A percentile compares a stretch with the other conserved stretches of the same genome.
These are phyloP conservation scores for Podargus strigoides DNA, from an alignment of 2,797 vertebrate species.

Conservation along the genomic window DNA sequence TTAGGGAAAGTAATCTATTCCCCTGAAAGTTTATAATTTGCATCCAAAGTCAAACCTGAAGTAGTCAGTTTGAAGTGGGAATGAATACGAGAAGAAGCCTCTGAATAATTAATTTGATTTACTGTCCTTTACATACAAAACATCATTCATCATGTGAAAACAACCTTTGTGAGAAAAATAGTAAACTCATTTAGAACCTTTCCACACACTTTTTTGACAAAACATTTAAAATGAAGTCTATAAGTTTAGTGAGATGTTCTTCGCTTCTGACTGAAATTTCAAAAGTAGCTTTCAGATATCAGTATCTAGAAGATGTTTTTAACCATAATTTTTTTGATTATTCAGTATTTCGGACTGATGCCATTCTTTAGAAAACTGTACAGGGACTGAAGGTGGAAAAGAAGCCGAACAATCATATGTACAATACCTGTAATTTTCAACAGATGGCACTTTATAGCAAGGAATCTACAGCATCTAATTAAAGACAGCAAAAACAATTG, in stretches of 20 bases:
- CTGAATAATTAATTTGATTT: not conserved
- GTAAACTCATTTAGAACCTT: not conserved
- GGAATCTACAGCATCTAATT: not conserved
- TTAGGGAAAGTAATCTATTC: not conserved
- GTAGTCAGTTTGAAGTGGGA: not conserved
- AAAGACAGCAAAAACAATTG: not conserved
- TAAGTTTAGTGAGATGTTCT: not conserved
- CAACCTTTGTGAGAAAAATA: not conserved
- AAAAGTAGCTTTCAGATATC: not conserved
- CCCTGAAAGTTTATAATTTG: not conserved
- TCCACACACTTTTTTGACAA: not conserved
- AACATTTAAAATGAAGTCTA: not conserved
- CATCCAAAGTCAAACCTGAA: not conserved
- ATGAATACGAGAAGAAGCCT: not conserved
- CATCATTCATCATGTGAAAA: not conserved
- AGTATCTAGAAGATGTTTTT: not conserved
- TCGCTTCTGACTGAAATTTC: not conserved
- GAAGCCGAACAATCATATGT: not conserved
- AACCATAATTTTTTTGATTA: not conserved
- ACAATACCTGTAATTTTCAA: not conserved
- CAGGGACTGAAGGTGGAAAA: not conserved
- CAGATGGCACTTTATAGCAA: slow-evolving; percentile 32
- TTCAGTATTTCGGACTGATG: not conserved
- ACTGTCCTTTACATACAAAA: not conserved
- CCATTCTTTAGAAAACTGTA: not conserved